Evolutionary conservation across 2,888 invertebrate genomes (phyloP), one percentile per base, ranked within the genome.

Genomic region (Drosophila macrospina): DNA sequence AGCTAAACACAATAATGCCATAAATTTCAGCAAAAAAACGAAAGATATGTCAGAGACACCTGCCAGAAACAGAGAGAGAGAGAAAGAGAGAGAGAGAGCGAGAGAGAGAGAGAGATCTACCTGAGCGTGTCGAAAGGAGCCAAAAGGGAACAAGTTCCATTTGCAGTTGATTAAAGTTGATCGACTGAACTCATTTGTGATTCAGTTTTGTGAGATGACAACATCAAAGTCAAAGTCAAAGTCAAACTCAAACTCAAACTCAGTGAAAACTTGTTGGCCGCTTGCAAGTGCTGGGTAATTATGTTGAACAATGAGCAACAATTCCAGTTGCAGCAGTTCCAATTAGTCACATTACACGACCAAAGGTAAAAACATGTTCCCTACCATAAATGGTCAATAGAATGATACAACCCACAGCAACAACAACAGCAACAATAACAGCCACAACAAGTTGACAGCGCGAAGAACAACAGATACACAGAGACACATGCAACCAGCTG

Each of bases 261-360:
- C 34, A 54, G 47, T 42, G 60, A 64, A 62, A 76, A 56, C 39
- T 70, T 51, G 63, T 76, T 50, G 70, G 15, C 11, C 32, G 63
- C 45, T 7, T 32, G 48, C 66, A 78, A 78, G 78, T 66, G 64
- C 69, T 67, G 67, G 60, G 79, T 78, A 78, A 78, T 78, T 78
- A 78, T 78, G 76, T 79, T 66, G 71, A 79, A 73, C 77, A 80
- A 76, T 78, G 73, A 80, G 68, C 77, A 75, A 70, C 73, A 78
- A 72, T 79, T 74, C 78, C 60, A 70, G 74, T 67, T 78, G 78
- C 80, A 69, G 78, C 71, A 70, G 75, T 73, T 86, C 75, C 78
- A 83, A 86, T 86, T 86, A 86, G 85, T 84, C 78, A 73, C 87
- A 84, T 86, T 81, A 84, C 84, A 69, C 86, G 72, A 63, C 51